Percentiles rank a stretch among this genome's conserved stretches.
phyloP scores from a whole-genome alignment of 2,888 invertebrate species.

The Panopea generosa region DNA sequence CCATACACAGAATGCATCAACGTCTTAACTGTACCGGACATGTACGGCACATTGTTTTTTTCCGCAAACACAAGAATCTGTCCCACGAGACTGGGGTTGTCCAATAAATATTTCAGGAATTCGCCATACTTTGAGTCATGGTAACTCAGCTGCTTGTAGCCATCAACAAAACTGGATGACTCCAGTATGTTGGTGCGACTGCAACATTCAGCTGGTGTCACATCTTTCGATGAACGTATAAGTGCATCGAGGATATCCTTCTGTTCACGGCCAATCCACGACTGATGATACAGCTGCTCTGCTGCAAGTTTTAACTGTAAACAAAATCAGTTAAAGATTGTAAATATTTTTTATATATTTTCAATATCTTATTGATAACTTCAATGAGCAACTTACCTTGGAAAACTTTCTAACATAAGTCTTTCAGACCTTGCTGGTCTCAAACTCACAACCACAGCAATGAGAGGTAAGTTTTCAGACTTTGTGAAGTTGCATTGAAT shows the following conservation, averaged over 20 bases:
- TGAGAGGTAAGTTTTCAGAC: no score
- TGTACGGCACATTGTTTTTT: conserved; percentile 83
- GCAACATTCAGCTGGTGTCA: conserved; percentile 91
- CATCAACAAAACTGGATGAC: conserved; percentile 81
- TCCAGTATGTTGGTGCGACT: conserved; percentile 88
- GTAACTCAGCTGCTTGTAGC: conserved; percentile 92
- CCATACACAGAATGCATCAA: conserved; percentile 87
- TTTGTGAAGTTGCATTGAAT: no score
- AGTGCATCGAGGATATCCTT: conserved; percentile 87
- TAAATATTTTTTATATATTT: no score
- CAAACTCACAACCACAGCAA: no score
- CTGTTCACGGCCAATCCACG: conserved; percentile 96
- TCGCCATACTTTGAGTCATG: conserved; percentile 91
- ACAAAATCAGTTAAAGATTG: conserved; percentile 10
- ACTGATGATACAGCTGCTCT: conserved; percentile 89
- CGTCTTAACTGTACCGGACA: conserved; percentile 62
- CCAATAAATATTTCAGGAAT: conserved; percentile 89
- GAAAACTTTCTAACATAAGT: no score
- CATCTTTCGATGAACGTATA: conserved; percentile 91
- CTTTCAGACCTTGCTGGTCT: no score
- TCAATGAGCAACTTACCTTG: no score
- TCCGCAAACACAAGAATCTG: conserved; percentile 88
- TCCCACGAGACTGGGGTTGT: conserved; percentile 90
- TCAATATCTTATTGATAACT: no score
- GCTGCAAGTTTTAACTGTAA: conserved; percentile 85